Evolutionary conservation across 37 sponge, comb jelly and placozoan species (phyloP), one percentile per base, ranked within the genome.

Genomic region (Cladorhizidae sp.): DNA sequence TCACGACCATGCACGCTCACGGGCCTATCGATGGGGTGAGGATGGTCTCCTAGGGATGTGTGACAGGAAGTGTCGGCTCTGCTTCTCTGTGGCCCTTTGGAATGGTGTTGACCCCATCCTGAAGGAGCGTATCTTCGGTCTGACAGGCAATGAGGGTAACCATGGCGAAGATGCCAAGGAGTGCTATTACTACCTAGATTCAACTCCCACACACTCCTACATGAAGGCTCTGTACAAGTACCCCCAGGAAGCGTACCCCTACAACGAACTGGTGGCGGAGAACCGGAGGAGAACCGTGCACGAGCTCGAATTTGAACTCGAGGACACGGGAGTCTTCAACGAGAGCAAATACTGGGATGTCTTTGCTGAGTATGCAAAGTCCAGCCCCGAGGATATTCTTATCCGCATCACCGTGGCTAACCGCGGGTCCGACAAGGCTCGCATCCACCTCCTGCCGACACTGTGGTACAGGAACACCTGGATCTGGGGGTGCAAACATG

Each of bases 381-480:
- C 75, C 23, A 40, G 77, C 57, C 92, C 95, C 15, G 75, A 92
- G 43, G 92, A 91, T 55, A 82, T 94, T 40, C 84, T 94, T 18
- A 83, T 97, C 21, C 76, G 81, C 26, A 80, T 97, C 31, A 89
- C 78, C 1, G 95, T 89, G 54, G 62, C 64, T 33, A 97, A 97
- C 72, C 90, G 97, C 18, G 91, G 90, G 15, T 65, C 80, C 3
- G 86, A 86, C 50, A 64, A 85, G 62, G 85, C 89, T 32, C 42
- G 70, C 8, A 68, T 97, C 54, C 95, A 94, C 57, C 79, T 97
- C n/a, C 88, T 97, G 26, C 97, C 97, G 7, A 94, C 95, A 15
- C 90, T 97, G 31, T 97, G 97, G 97, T 97, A 94, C 74, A 80
- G 97, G 15, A 97, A 97, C 63, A 94, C 95, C 52, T 97, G 97